A percentile compares a stretch with the other conserved stretches of the same genome.
phyloP scores from a whole-genome alignment of 2,888 invertebrate species.

The Phytoseiulus persimilis region DNA sequence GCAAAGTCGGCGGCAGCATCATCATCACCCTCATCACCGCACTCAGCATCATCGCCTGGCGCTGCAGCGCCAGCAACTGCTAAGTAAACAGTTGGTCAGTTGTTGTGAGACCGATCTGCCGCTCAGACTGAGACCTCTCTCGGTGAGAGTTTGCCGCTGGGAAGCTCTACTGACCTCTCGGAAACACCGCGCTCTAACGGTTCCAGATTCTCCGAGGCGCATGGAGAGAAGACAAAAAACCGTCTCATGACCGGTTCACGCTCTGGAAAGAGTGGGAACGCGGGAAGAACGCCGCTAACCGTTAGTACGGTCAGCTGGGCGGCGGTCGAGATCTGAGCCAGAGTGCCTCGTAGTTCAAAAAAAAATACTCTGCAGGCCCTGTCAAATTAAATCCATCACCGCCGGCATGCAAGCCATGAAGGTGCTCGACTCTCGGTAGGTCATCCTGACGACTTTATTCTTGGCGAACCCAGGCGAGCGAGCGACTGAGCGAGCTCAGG shows the following conservation, averaged over 20 bases:
- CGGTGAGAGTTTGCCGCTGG: neutral
- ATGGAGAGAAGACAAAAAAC: neutral
- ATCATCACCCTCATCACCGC: neutral
- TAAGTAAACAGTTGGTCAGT: conserved; percentile 5
- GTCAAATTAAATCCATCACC: neutral
- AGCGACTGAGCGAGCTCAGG: neutral
- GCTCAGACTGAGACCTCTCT: neutral
- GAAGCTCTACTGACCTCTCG: neutral
- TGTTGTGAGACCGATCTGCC: neutral
- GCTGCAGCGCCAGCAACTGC: neutral
- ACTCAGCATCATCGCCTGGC: too few relatives aligned
- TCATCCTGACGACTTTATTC: neutral
- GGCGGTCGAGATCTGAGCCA: neutral
- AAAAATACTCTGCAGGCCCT: neutral
- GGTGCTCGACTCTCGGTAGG: neutral
- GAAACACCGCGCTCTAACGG: neutral
- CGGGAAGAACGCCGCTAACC: neutral
- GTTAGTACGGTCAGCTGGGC: neutral
- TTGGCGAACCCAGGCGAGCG: neutral
- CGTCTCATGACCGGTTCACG: neutral
- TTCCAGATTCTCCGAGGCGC: neutral
- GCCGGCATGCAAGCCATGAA: neutral
- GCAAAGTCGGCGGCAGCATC: neutral
- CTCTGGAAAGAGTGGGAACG: neutral
- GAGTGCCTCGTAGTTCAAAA: neutral